Evolutionary conservation across 2,888 invertebrate species (phyloP).

Genomic region (Adineta ricciae): DNA sequence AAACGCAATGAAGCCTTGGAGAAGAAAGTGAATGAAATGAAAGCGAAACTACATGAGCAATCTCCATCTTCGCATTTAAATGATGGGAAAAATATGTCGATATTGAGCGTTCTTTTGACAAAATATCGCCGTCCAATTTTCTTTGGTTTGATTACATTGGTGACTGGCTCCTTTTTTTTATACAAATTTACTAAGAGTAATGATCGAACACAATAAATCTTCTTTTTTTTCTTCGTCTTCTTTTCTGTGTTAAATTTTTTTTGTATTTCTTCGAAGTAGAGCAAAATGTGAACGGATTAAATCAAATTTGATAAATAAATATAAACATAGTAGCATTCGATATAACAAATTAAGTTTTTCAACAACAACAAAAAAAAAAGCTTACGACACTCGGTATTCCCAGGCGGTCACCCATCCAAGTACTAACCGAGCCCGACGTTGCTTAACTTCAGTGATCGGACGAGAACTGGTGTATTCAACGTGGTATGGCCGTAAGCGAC

Average conservation of each 20-base stretch:
- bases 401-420: too few species aligned
- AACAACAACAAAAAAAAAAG: not conserved
- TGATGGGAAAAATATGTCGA: not conserved
- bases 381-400: not conserved
- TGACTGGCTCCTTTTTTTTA: not conserved
- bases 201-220: not conserved
- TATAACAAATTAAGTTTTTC: not conserved
- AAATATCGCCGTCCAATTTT: not conserved
- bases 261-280: not conserved
- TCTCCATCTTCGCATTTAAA: not conserved
- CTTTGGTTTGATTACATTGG: not conserved
- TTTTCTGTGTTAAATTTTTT: not conserved
- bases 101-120: not conserved
- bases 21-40: not conserved
- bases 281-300: not conserved
- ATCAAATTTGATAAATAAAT: not conserved
- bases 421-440: not conserved
- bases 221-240: not conserved
- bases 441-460: not conserved
- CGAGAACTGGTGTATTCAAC: conserved; percentile 2
- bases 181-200: not conserved
- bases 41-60: not conserved
- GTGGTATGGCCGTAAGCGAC: not conserved
- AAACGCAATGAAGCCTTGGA: not conserved
- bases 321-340: too few species aligned